These are phyloP conservation scores for Agrenia bidenticulata DNA, from an alignment of 2,888 invertebrate species.

Conservation along the genomic window DNA sequence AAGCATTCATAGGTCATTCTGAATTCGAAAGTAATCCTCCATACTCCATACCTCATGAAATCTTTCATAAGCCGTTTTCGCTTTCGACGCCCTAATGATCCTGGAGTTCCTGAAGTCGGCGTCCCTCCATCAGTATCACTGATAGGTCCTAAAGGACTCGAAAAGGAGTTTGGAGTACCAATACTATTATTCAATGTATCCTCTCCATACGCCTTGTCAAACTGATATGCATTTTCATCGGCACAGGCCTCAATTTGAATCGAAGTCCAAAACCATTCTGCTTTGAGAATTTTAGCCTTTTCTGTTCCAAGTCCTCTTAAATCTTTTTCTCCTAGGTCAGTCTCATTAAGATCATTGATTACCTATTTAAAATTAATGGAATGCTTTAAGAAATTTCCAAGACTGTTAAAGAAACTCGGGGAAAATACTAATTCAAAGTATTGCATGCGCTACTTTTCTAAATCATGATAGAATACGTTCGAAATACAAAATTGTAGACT, in stretches of 20 bases:
- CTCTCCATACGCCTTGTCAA: conserved; percentile 67
- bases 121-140: conserved; percentile 40
- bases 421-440: too few species aligned
- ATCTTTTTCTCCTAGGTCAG: conserved; percentile 62
- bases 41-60: conserved; percentile 38
- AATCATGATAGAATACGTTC: too few species aligned
- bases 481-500: too few species aligned
- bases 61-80: conserved; percentile 47
- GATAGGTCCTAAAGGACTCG: conserved; percentile 32
- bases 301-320: conserved; percentile 20
- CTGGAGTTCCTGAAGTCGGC: conserved; percentile 33
- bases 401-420: too few species aligned
- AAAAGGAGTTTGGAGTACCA: conserved; percentile 41
- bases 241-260: conserved; percentile 93
- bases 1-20: background rate
- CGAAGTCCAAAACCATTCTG: conserved; percentile 98
- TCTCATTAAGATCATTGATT: conserved; percentile 76
- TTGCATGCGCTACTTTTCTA: too few species aligned
- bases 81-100: conserved; percentile 45
- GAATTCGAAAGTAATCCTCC: background rate
- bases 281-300: conserved; percentile 74
- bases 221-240: conserved; percentile 84
- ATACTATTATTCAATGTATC: conserved; percentile 34
- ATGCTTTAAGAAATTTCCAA: too few species aligned
- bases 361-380: conserved; percentile 70